These are phyloP conservation scores for Pyrocoelia pectoralis DNA, from an alignment of 2,888 invertebrate species.

Conservation along the genomic window DNA sequence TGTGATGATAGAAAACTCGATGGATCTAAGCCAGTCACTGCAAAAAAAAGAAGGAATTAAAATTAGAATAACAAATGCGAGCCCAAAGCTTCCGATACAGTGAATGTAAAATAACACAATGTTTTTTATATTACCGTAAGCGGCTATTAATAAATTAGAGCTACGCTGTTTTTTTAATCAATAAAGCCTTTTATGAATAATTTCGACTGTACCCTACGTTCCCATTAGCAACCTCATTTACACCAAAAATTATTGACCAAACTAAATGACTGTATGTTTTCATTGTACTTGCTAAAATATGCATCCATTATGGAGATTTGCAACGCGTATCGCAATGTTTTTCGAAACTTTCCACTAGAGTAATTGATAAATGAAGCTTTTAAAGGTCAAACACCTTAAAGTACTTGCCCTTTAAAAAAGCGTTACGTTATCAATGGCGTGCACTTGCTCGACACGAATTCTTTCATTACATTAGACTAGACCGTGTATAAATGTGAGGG, in stretches of 20 bases:
- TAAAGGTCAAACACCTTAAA: constrained; percentile 14
- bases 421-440: constrained; percentile 13
- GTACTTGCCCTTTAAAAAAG: constrained; percentile 5
- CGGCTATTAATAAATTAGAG: not conserved
- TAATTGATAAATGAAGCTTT: not conserved
- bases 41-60: constrained; percentile 19
- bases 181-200: not conserved
- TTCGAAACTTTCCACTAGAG: not conserved
- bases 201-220: constrained; percentile 6
- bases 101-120: no score
- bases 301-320: constrained; percentile 8
- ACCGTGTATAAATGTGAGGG: constrained; percentile 6
- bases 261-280: constrained; percentile 36
- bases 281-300: constrained; percentile 18
- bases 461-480: constrained; percentile 28
- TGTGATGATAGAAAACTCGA: constrained; percentile 57
- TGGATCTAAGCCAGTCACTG: constrained; percentile 67
- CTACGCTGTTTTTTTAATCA: not conserved
- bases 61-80: no score
- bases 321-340: no score
- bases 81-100: no score
- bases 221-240: constrained; percentile 34
- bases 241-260: constrained; percentile 40
- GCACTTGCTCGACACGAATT: constrained; percentile 11
- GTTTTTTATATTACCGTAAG: not conserved